Base-by-base conservation (phyloP, 2,113 vertebrate species). In the Vulpes lagopus region DNA sequence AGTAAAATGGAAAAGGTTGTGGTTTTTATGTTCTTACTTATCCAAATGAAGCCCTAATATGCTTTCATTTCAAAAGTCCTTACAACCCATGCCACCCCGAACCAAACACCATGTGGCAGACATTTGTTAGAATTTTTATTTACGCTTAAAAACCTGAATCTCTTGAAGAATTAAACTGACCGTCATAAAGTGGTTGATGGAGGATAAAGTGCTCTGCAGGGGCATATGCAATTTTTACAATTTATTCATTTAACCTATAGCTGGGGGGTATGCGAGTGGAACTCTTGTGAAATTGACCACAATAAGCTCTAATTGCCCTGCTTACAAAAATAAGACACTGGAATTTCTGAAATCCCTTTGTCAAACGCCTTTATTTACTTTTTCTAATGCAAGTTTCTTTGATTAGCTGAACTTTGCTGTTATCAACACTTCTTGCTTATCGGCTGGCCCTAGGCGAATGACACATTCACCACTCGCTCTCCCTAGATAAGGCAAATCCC, bases 381-480 rank as follows among this genome's bases (percentile, higher is more conserved):
- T 98, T 96, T 95, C 97, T 98, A 98, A 98, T 97, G 98, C 64
- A 89, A 97, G 97, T 98, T 98, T 98, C 98, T 98, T 98, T 98
- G 98, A 99, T 98, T 98, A 98, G 98, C 96, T 98, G 97, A 98
- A 98, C 98, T 98, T 95, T 76, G 55, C 98, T 97, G 97, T 98
- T 98, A 99, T 98, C 98, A 97, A 98, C 97, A 97, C 98, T 98
- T 97, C 96, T 95, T 91, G 98, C 98, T 99, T 99, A 99, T 98
- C 98, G 27, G 82, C 81, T 82, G 79, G 98, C 98, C 96, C 97
- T 97, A 96, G 97, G 98, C 97, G 83, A 98, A 98, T 98, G 98
- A 98, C 98, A 99, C 98, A 98, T 98, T 98, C 98, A 98, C 98
- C 98, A 98, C 98, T 98, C 94, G 98, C 98, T 98, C 98, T 98